A percentile compares a stretch with the other conserved stretches of the same genome.
Evolutionary conservation across 2,113 vertebrate genomes (phyloP).

Genomic region (Embiotoca jacksoni): DNA sequence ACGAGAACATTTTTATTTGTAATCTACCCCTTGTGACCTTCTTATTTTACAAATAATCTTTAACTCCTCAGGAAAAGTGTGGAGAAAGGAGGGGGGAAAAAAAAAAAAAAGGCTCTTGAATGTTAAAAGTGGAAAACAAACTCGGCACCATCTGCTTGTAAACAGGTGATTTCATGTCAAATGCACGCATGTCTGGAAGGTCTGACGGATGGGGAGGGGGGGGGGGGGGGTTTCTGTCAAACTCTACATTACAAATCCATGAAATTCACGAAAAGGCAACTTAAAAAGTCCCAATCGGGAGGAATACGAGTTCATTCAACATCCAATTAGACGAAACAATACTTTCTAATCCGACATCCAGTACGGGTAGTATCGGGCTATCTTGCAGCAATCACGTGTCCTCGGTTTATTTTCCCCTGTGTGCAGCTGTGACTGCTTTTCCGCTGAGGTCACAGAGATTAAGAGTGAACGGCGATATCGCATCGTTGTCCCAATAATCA

Average conservation of each 20-base stretch:
- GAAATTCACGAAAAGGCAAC: background rate
- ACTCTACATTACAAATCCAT: background rate
- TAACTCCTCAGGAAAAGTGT: background rate
- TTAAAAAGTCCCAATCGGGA: no score
- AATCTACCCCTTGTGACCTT: no score
- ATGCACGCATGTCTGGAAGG: no score
- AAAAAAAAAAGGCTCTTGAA: no score
- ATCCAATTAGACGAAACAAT: background rate
- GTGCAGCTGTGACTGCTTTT: slow-evolving; percentile 27
- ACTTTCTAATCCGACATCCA: background rate
- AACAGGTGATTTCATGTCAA: no score
- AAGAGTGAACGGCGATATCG: slow-evolving; percentile 32
- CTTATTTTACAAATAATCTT: background rate
- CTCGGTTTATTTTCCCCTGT: slow-evolving; percentile 12
- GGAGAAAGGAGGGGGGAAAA: no score
- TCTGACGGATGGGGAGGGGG: background rate
- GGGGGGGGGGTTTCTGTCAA: background rate
- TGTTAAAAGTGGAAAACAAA: no score
- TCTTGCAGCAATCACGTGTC: background rate
- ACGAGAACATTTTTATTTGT: no score
- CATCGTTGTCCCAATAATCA: slow-evolving; percentile 58
- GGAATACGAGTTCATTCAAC: background rate
- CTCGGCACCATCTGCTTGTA: no score
- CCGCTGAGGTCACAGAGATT: slow-evolving; percentile 40
- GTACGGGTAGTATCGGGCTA: background rate